Percentiles rank a stretch among this genome's conserved stretches.
These are phyloP conservation scores for Anser cygnoides DNA, from an alignment of 2,113 vertebrate genomes.

Conservation along the genomic window DNA sequence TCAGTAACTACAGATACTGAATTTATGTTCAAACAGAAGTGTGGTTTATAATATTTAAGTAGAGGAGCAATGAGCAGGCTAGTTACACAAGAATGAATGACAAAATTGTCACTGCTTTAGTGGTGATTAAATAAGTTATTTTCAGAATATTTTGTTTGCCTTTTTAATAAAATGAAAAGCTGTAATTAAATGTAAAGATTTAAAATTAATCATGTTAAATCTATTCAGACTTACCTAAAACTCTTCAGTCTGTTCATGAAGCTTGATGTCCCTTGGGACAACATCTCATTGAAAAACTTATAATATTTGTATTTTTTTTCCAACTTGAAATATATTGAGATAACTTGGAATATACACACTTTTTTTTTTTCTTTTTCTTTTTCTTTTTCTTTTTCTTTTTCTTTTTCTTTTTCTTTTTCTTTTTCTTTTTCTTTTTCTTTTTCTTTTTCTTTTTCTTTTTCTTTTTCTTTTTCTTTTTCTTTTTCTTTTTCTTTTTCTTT, in stretches of 20 bases:
- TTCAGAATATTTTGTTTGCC: background rate
- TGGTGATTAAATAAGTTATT: background rate
- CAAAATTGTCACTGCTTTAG: background rate
- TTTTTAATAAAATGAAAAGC: background rate
- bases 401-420: background rate
- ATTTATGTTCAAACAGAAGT: background rate
- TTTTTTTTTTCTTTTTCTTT: background rate
- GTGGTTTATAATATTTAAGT: background rate
- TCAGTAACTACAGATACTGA: background rate
- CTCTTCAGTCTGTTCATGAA: background rate
- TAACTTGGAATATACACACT: background rate
- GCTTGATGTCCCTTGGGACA: background rate
- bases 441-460: background rate
- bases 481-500: background rate
- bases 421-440: background rate
- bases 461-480: background rate
- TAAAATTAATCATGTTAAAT: background rate
- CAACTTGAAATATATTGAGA: background rate
- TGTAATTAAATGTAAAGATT: background rate
- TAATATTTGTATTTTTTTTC: background rate
- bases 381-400: background rate
- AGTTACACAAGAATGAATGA: background rate
- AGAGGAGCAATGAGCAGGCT: background rate
- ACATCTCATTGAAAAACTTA: background rate
- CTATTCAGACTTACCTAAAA: background rate